Evolutionary conservation across 2,888 invertebrate genomes (phyloP).

Genomic region (Opisthograptis luteolata): DNA sequence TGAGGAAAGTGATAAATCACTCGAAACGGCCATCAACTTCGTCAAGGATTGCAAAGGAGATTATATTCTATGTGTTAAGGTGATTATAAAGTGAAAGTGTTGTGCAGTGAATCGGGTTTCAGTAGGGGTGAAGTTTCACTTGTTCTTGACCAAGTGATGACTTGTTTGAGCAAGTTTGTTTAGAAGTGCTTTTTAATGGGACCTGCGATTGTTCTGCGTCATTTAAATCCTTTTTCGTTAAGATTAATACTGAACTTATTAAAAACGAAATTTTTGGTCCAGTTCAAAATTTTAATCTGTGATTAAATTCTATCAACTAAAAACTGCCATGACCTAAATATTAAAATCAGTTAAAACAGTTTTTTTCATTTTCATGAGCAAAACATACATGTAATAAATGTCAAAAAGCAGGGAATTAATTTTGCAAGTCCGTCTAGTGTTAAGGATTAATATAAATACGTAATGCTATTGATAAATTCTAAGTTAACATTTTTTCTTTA

Average conservation of each 20-base stretch:
- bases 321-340: too few relatives aligned
- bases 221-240: constrained; percentile 8
- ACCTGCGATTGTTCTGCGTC: constrained; percentile 10
- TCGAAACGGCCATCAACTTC: constrained; percentile 87
- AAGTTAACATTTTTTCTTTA: constrained; percentile 16
- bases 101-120: constrained; percentile 44
- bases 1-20: constrained; percentile 78
- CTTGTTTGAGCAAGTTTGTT: constrained; percentile 5
- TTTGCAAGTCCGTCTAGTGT: too few relatives aligned
- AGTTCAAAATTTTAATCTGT: too few relatives aligned
- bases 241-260: too few relatives aligned
- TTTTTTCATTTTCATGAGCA: too few relatives aligned
- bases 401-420: too few relatives aligned
- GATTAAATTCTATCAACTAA: too few relatives aligned
- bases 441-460: too few relatives aligned
- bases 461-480: too few relatives aligned
- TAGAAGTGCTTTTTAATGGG: constrained; percentile 32
- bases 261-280: too few relatives aligned
- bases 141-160: neutral
- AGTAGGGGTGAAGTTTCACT: constrained; percentile 20
- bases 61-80: constrained; percentile 89
- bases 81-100: constrained; percentile 82
- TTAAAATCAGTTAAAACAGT: too few relatives aligned
- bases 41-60: constrained; percentile 89
- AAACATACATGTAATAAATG: too few relatives aligned